These are phyloP conservation scores for Oxyura jamaicensis DNA, from an alignment of 2,113 vertebrate genomes.

Conservation along the genomic window DNA sequence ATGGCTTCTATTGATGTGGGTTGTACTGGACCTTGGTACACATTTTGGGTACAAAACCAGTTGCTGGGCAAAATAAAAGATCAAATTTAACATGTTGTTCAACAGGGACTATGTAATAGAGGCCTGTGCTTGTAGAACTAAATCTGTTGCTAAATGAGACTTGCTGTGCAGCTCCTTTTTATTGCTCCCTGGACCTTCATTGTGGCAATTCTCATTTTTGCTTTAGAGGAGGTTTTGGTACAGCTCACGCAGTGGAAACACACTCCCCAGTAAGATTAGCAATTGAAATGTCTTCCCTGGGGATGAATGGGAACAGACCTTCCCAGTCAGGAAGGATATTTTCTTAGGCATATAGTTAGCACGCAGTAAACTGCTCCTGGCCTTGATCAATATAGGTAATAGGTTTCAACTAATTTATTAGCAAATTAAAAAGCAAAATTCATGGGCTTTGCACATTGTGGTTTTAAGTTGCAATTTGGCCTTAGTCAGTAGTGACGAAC, in stretches of 20 bases:
- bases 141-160: not conserved
- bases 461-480: not conserved
- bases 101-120: not conserved
- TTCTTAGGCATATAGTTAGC: not conserved
- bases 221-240: not conserved
- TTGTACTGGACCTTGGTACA: not conserved
- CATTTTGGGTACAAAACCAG: not conserved
- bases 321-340: not conserved
- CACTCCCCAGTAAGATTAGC: not conserved
- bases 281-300: not conserved
- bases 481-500: not conserved
- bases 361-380: conserved; percentile 1
- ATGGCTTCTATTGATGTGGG: not conserved
- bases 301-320: not conserved
- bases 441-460: not conserved
- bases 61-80: not conserved
- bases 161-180: not conserved
- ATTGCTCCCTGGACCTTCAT: not conserved
- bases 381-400: not conserved
- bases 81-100: not conserved
- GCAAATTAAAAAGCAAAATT: conserved; percentile 30
- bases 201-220: not conserved
- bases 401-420: conserved; percentile 20
- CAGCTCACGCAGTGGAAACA: not conserved
- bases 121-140: not conserved